Conservation (phyloP, 1,140 invertebrate species). For the Panonychus citri region DNA sequence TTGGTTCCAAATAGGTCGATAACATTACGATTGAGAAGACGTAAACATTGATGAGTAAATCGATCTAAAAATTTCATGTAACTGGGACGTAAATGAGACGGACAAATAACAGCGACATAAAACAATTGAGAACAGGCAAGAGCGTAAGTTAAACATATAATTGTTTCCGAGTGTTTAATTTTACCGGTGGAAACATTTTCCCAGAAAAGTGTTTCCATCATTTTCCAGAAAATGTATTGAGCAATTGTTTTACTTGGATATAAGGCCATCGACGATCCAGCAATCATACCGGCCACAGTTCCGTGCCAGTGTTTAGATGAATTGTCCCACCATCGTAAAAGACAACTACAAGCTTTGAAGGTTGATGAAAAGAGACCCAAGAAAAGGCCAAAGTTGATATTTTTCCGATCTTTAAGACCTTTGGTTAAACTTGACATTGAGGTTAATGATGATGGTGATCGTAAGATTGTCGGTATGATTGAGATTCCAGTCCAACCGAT, state of each 20-base stretch:
- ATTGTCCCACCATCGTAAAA: constrained; percentile 5
- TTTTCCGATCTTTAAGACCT: neutral
- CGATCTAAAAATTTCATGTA: constrained; percentile 57
- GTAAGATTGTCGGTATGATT: no score
- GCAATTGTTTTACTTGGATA: constrained; percentile 13
- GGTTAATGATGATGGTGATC: no score
- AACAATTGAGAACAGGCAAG: constrained; percentile 32
- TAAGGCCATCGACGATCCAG: constrained; percentile 11
- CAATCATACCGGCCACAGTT: constrained; percentile 11
- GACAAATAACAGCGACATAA: constrained; percentile 52
- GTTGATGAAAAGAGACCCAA: neutral
- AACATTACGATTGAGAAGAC: constrained; percentile 14
- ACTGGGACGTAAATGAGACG: constrained; percentile 46
- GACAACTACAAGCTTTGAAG: constrained; percentile 7
- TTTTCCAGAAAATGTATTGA: constrained; percentile 14
- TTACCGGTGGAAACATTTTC: neutral
- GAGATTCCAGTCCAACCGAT: neutral
- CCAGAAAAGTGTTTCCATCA: constrained; percentile 9
- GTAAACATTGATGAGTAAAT: constrained; percentile 41
- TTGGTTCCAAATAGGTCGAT: constrained; percentile 16
- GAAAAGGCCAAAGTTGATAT: constrained; percentile 4
- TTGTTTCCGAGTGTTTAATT: neutral
- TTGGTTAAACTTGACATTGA: no score
- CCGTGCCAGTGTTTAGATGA: constrained; percentile 6
- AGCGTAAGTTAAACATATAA: constrained; percentile 40